Base-by-base conservation (phyloP, 2,113 vertebrate genomes). In the Oceanodroma tethys region DNA sequence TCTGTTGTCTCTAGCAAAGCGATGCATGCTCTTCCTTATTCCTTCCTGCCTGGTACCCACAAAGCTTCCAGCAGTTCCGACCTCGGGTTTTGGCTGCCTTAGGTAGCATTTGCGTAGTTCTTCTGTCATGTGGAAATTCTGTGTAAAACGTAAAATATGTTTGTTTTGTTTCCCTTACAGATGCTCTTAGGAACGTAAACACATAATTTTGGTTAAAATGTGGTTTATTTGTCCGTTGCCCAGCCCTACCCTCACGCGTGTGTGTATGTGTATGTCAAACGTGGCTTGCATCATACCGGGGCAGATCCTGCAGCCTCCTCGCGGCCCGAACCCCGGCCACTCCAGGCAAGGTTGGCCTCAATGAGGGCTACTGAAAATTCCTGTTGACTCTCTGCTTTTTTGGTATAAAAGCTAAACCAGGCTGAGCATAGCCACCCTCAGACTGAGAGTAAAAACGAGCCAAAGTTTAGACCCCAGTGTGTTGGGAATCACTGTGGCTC, bases 121-220 rank as follows among this genome's bases (percentile, higher is more conserved):
- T 47, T 81, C 66, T 93, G 79, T 91, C 11, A 3, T 75, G 43
- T 94, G 97, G 96, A 97, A 97, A 92, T 97, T 76, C 7, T 95
- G 58, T 78, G 87, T 93, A 85, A 96, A 95, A 85, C 3, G 4
- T 91, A 90, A 95, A 95, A 79, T 81, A 91, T 91, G 95, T 86
- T 91, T 87, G 73, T 63, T 97, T 93, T 95, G 73, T 95, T 95
- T 96, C 93, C 86, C 65, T 97, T 95, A 95, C 93, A 94, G 90
- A 88, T 96, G 87, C 66, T 95, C 48, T 92, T 83, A 95, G 87
- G 97, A 97, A 97, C 7, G 66, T 96, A 97, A 97, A 97, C 94
- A 97, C 87, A 76, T 96, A 72, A 80, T 95, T 97, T 96, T 82
- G 93, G 94, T 97, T 96, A 85, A 90, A 96, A 63, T 91, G 91